phyloP scores from a whole-genome alignment of 2,113 vertebrate genomes.

The Mixornis gularis region DNA sequence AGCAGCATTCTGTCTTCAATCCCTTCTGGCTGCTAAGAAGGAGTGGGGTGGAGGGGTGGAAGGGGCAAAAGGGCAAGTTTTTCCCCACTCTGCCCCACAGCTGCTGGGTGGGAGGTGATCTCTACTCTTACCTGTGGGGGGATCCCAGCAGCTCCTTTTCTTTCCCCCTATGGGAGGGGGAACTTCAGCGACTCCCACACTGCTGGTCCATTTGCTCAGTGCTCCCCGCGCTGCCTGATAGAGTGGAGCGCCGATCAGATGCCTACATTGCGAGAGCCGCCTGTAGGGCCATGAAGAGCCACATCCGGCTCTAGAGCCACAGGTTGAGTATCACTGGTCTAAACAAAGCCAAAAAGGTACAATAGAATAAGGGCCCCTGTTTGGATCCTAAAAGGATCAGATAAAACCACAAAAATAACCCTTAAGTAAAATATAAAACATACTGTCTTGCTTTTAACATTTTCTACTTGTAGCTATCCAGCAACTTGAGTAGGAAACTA shows the following conservation, averaged over 20 bases:
- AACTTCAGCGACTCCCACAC: slow-evolving; percentile 73
- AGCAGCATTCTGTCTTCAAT: slow-evolving; percentile 47
- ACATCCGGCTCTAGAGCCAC: slow-evolving; percentile 74
- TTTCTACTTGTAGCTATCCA: slow-evolving; percentile 59
- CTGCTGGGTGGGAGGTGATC: slow-evolving; percentile 70
- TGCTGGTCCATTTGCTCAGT: slow-evolving; percentile 72
- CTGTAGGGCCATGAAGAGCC: slow-evolving; percentile 73
- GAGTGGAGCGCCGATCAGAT: slow-evolving; percentile 72
- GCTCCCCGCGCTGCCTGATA: slow-evolving; percentile 72
- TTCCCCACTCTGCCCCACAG: slow-evolving; percentile 59
- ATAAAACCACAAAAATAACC: slow-evolving; percentile 71
- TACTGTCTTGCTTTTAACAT: slow-evolving; percentile 66
- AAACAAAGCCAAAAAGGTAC: slow-evolving; percentile 76
- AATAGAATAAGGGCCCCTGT: slow-evolving; percentile 73
- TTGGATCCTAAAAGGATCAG: slow-evolving; percentile 70
- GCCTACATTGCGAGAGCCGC: slow-evolving; percentile 74
- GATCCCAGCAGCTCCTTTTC: slow-evolving; percentile 73
- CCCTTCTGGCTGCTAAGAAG: slow-evolving; percentile 57
- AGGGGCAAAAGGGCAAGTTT: slow-evolving; percentile 57
- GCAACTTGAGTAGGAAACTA: slow-evolving; percentile 54
- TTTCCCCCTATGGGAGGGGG: slow-evolving; percentile 73
- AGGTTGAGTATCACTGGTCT: slow-evolving; percentile 76
- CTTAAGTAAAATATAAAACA: slow-evolving; percentile 69
- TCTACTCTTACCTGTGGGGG: slow-evolving; percentile 74
- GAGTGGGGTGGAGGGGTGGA: slow-evolving; percentile 45